Percentiles rank a stretch among this genome's conserved stretches.
phyloP scores from a whole-genome alignment of 2,113 vertebrate species.

The Ciconia boyciana region DNA sequence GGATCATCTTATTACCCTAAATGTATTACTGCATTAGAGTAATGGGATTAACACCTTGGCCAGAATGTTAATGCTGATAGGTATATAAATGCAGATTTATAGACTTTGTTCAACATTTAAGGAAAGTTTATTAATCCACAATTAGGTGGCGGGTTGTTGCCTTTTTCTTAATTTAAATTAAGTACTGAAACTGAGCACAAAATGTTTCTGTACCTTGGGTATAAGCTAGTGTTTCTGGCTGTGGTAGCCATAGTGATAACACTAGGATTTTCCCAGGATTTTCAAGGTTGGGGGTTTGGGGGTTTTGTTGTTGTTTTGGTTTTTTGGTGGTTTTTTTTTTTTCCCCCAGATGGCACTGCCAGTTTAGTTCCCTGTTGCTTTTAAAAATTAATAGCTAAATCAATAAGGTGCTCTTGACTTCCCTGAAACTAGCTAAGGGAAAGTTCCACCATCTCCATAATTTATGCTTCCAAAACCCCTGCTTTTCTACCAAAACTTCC shows the following conservation, averaged over 20 bases:
- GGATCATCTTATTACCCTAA: not conserved
- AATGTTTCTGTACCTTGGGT: not conserved
- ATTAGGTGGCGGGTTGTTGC: not conserved
- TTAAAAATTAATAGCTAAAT: not conserved
- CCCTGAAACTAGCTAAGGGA: not conserved
- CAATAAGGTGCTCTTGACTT: not conserved
- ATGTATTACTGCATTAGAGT: not conserved
- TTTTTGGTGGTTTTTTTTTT: not conserved
- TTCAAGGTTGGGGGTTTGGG: not conserved
- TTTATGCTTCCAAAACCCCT: not conserved
- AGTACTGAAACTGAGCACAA: not conserved
- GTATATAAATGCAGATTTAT: not conserved
- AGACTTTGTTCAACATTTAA: not conserved
- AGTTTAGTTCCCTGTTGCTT: not conserved
- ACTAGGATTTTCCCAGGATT: not conserved
- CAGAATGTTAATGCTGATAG: not conserved
- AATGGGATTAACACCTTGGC: not conserved
- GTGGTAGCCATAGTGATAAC: not conserved
- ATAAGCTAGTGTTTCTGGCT: not conserved
- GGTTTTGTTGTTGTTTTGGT: too few species aligned
- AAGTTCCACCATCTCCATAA: not conserved
- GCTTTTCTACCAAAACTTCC: not conserved
- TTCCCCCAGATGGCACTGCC: not conserved
- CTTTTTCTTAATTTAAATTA: not conserved
- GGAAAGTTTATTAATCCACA: not conserved